Percentiles rank a stretch among this genome's conserved stretches.
Evolutionary conservation across 2,113 vertebrate genomes (phyloP).

Genomic region (Lathamus discolor): DNA sequence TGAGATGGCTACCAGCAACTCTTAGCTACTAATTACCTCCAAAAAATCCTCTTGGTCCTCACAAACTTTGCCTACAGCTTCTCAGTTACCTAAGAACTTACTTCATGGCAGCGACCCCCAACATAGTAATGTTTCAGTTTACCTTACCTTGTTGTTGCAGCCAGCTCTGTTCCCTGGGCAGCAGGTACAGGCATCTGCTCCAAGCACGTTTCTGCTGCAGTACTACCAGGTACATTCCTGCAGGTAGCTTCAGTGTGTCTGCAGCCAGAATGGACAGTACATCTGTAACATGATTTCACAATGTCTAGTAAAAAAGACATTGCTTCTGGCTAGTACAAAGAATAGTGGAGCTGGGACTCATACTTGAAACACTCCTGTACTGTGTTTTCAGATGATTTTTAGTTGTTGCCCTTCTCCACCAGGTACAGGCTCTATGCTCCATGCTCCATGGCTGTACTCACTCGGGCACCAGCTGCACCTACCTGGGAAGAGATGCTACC

Average conservation of each 20-base stretch:
- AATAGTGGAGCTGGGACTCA: background rate
- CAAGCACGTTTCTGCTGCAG: background rate
- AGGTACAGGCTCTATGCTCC: background rate
- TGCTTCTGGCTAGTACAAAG: background rate
- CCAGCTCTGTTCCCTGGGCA: background rate
- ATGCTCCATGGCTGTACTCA: background rate
- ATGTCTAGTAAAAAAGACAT: background rate
- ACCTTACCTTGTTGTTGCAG: background rate
- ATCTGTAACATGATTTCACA: background rate
- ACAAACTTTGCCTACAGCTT: background rate
- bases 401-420: fast-evolving
- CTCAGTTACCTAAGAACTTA: background rate
- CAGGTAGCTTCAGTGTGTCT: background rate
- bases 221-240: fast-evolving
- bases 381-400: background rate
- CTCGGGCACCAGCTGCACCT: background rate
- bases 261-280: background rate
- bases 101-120: background rate
- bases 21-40: background rate
- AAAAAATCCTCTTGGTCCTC: background rate
- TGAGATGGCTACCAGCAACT: background rate
- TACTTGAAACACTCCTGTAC: background rate
- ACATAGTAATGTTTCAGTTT: fast-evolving
- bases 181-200: background rate
- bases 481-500: background rate